Evolutionary conservation across 2,888 invertebrate species (phyloP).

Genomic region (Dicyrtomina minuta): DNA sequence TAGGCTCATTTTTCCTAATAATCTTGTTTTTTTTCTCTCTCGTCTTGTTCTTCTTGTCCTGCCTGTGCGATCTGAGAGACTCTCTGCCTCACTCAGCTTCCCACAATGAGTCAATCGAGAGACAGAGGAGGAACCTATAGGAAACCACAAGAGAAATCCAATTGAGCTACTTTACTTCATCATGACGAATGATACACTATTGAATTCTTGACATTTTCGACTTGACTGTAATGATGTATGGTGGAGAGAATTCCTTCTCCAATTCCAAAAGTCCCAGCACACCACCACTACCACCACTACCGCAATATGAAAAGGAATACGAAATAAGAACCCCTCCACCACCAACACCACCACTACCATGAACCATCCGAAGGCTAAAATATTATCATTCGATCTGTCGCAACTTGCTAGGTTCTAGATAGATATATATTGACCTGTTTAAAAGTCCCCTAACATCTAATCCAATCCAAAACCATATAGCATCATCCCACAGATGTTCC

Average conservation of each 20-base stretch:
- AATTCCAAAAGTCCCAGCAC: neutral
- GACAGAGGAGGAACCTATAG: slow-evolving; percentile 14
- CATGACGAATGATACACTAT: slow-evolving; percentile 29
- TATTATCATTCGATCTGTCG: slow-evolving; percentile 6
- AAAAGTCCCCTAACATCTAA: neutral
- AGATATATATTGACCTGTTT: too few species aligned
- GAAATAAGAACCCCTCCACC: neutral
- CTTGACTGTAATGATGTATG: neutral
- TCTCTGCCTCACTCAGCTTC: slow-evolving; percentile 10
- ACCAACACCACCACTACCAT: neutral
- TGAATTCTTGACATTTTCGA: slow-evolving; percentile 20
- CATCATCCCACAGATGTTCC: slow-evolving; percentile 15
- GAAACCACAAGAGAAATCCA: slow-evolving; percentile 33
- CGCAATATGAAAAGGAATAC: neutral
- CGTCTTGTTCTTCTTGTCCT: slow-evolving; percentile 1
- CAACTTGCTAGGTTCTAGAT: too few species aligned
- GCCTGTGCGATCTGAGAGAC: too few species aligned
- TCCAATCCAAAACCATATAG: neutral
- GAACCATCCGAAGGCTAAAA: neutral
- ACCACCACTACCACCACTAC: neutral
- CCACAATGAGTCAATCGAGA: slow-evolving; percentile 21
- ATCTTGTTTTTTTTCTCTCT: slow-evolving; percentile 3
- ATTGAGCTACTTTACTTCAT: slow-evolving; percentile 29
- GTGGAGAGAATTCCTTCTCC: neutral
- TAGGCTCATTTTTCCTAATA: slow-evolving; percentile 34